A percentile compares a stretch with the other conserved stretches of the same genome.
Evolutionary conservation across 2,113 vertebrate genomes (phyloP).

Genomic region (Hiodon tergisus): DNA sequence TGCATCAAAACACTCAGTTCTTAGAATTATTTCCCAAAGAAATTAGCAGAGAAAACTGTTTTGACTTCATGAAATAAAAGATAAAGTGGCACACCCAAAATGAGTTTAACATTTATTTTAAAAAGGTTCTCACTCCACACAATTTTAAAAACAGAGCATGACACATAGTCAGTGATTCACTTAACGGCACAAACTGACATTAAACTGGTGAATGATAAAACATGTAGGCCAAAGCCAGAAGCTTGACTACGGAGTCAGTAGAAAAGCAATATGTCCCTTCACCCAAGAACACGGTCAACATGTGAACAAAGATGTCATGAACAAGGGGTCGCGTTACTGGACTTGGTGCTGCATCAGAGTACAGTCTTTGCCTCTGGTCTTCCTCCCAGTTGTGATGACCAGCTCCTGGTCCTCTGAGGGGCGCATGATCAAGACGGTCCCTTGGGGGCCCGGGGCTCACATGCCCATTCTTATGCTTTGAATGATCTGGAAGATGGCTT

Average conservation of each 20-base stretch:
- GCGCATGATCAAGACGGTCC: slow-evolving; percentile 15
- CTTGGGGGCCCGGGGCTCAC: slow-evolving; percentile 50
- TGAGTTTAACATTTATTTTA: slow-evolving; percentile 62
- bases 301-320: slow-evolving; percentile 33
- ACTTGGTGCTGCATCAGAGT: slow-evolving; percentile 32
- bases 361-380: slow-evolving; percentile 16
- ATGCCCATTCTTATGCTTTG: slow-evolving; percentile 87
- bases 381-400: slow-evolving; percentile 19
- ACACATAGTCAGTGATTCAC: slow-evolving; percentile 38
- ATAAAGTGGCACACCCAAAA: slow-evolving; percentile 31
- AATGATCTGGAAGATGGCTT: slow-evolving; percentile 87
- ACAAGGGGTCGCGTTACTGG: slow-evolving; percentile 35
- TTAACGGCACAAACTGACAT: slow-evolving; percentile 38
- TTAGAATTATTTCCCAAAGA: no score
- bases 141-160: slow-evolving; percentile 45
- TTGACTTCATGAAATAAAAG: neutral
- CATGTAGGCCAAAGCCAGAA: slow-evolving; percentile 25
- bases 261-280: slow-evolving; percentile 60
- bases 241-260: slow-evolving; percentile 47
- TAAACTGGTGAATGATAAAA: slow-evolving; percentile 31
- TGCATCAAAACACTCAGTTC: no score
- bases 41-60: no score
- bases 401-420: slow-evolving; percentile 26
- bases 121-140: slow-evolving; percentile 52
- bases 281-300: slow-evolving; percentile 53